phyloP scores from a whole-genome alignment of 2,888 invertebrate species.

The Napeogenes inachia region DNA sequence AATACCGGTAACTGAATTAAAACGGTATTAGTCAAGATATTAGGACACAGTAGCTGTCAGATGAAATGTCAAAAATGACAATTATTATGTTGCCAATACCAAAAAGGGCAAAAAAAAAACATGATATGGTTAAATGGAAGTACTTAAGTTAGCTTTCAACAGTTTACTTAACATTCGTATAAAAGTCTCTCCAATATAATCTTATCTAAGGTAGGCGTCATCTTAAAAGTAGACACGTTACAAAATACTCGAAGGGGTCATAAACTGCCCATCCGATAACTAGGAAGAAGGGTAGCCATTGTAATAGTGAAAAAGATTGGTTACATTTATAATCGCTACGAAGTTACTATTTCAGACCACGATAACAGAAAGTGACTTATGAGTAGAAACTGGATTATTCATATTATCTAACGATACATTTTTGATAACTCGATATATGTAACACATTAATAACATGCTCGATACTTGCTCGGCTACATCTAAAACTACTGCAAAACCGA shows the following conservation, averaged over 20 bases:
- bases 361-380: slow-evolving; percentile 51
- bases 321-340: slow-evolving; percentile 61
- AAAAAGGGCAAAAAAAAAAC: slow-evolving; percentile 41
- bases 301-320: slow-evolving; percentile 64
- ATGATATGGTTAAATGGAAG: slow-evolving; percentile 71
- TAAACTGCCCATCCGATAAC: slow-evolving; percentile 56
- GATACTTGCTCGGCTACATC: slow-evolving; percentile 64
- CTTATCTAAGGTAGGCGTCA: slow-evolving; percentile 74
- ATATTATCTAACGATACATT: slow-evolving; percentile 65
- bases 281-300: slow-evolving; percentile 54
- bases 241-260: slow-evolving; percentile 56
- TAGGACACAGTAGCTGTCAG: background rate
- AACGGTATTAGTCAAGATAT: slow-evolving; percentile 1
- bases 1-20: slow-evolving; percentile 16
- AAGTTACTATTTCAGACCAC: slow-evolving; percentile 45
- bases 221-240: slow-evolving; percentile 64
- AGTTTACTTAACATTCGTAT: slow-evolving; percentile 76
- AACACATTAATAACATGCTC: slow-evolving; percentile 64
- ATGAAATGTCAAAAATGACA: background rate
- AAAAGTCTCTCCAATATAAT: slow-evolving; percentile 76
- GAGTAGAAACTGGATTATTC: slow-evolving; percentile 58
- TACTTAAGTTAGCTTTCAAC: slow-evolving; percentile 74
- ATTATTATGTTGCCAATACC: slow-evolving; percentile 11
- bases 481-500: slow-evolving; percentile 67
- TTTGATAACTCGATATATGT: slow-evolving; percentile 64